phyloP scores from a whole-genome alignment of 2,888 invertebrate genomes.

The Sipha maydis region DNA sequence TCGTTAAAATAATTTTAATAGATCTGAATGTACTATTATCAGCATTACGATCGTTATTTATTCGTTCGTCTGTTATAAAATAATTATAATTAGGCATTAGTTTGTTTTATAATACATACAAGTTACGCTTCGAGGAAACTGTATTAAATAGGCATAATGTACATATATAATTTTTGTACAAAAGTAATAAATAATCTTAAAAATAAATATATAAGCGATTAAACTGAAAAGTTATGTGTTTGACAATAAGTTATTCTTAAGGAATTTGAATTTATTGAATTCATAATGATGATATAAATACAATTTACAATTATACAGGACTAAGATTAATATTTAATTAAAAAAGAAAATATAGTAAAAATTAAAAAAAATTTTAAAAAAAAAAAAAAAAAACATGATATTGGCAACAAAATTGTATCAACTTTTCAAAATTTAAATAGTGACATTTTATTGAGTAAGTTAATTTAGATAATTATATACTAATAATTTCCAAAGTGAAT shows the following conservation, averaged over 20 bases:
- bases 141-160: neutral
- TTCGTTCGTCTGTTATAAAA: neutral
- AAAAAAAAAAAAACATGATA: neutral
- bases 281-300: neutral
- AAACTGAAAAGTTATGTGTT: conserved; percentile 20
- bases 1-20: neutral
- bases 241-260: neutral
- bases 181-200: conserved; percentile 3
- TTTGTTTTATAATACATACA: neutral
- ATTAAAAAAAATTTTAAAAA: neutral
- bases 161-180: neutral
- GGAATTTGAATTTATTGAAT: neutral
- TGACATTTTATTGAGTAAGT: neutral
- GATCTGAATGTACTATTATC: neutral
- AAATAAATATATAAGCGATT: conserved; percentile 12
- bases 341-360: neutral
- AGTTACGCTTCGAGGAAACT: conserved; percentile 2
- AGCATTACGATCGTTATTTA: neutral
- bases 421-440: neutral
- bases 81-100: neutral
- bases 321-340: neutral
- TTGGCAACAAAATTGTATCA: neutral
- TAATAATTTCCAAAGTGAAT: conserved; percentile 34
- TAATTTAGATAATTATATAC: neutral
- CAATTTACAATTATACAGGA: neutral